Percentiles rank a stretch among this genome's conserved stretches.
Evolutionary conservation across 2,113 vertebrate genomes (phyloP).

Genomic region (Spermophilus dauricus): DNA sequence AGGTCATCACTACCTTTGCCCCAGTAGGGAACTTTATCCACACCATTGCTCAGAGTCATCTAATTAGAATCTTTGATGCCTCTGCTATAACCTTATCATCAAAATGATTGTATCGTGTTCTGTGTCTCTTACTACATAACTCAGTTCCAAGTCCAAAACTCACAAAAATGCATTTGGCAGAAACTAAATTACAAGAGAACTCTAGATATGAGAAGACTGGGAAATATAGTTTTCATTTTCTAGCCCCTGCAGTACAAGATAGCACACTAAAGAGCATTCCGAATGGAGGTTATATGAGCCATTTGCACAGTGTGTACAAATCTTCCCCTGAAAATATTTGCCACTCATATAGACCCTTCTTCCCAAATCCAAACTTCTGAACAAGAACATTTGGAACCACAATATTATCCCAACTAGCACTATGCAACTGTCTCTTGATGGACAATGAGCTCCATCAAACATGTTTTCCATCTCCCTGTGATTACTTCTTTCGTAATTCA

Average conservation of each 20-base stretch:
- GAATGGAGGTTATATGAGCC: background rate
- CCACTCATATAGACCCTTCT: background rate
- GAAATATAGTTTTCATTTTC: conserved; percentile 61
- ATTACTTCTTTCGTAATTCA: background rate
- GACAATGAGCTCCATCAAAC: background rate
- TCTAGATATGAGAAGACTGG: conserved; percentile 23
- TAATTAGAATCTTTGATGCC: background rate
- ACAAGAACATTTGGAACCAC: background rate
- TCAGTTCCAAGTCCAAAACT: conserved; percentile 45
- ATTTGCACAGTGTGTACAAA: background rate
- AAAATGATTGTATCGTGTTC: conserved; percentile 25
- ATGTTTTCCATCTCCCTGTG: background rate
- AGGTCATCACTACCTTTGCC: background rate
- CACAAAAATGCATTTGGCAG: conserved; percentile 53
- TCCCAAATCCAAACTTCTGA: background rate
- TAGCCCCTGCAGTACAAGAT: background rate
- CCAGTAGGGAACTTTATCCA: background rate
- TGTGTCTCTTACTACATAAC: conserved; percentile 5
- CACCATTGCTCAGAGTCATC: background rate
- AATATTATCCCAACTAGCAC: background rate
- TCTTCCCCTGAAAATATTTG: background rate
- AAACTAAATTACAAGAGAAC: conserved; percentile 42
- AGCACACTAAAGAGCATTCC: background rate
- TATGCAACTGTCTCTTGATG: background rate
- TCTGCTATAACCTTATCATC: background rate